Conservation (phyloP, 2,888 invertebrate species). For the Trimorus sp. region DNA sequence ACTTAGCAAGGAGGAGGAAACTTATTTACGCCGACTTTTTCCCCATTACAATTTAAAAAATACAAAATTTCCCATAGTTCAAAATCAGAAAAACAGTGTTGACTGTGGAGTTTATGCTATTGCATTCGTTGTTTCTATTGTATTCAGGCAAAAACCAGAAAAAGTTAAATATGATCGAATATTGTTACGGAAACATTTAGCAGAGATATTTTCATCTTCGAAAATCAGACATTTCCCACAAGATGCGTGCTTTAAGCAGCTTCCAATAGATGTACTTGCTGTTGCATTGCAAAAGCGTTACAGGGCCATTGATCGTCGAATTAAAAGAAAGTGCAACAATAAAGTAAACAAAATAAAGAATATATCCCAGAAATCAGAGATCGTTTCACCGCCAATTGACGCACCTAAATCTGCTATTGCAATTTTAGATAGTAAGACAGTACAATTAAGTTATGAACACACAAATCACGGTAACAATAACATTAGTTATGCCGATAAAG, state of each 20-base stretch:
- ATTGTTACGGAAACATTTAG: constrained; percentile 5
- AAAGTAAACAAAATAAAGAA: background rate
- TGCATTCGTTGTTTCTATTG: constrained; percentile 1
- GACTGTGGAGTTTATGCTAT: too few species aligned
- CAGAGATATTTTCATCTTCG: background rate
- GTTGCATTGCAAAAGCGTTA: constrained; percentile 1
- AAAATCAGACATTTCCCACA: constrained; percentile 6
- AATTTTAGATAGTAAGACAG: too few species aligned
- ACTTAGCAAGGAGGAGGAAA: background rate
- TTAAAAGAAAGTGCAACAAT: background rate
- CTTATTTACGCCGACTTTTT: constrained; percentile 6
- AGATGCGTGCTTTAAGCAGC: background rate
- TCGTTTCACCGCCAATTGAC: background rate
- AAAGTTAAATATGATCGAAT: constrained; percentile 2
- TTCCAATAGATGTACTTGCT: background rate
- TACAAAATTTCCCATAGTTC: constrained; percentile 1
- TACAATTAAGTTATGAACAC: too few species aligned
- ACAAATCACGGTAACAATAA: too few species aligned
- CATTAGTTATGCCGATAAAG: too few species aligned
- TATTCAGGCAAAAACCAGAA: constrained; percentile 1
- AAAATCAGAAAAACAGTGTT: background rate
- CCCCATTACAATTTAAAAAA: background rate
- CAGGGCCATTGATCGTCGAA: background rate
- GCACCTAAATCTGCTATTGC: too few species aligned
- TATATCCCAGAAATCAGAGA: background rate